phyloP scores from a whole-genome alignment of 2,797 vertebrate genomes.

The Poecilia wingei region DNA sequence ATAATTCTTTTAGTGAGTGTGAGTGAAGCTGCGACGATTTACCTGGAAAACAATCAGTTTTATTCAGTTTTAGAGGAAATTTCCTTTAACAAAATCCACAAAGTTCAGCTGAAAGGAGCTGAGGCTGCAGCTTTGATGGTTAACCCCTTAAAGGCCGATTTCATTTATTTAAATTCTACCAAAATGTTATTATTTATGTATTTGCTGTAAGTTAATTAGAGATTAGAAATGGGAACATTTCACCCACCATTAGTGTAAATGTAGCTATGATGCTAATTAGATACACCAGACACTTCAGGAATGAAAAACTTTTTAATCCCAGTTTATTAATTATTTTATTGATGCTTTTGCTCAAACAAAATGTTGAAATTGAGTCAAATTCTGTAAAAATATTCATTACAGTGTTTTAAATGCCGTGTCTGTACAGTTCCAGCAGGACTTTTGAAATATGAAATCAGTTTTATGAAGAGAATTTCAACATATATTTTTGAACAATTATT shows the following conservation, averaged over 20 bases:
- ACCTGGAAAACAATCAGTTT: slow-evolving; percentile 67
- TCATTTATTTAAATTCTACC: neutral
- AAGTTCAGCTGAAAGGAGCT: neutral
- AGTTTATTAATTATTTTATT: neutral
- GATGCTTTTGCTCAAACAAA: neutral
- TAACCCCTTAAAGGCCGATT: neutral
- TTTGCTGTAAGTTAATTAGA: neutral
- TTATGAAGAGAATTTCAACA: no score
- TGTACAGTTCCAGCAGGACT: no score
- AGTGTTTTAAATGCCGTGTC: neutral
- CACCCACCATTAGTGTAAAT: no score
- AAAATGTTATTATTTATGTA: neutral
- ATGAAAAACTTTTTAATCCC: neutral
- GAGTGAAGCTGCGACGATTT: slow-evolving; percentile 90
- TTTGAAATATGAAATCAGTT: no score
- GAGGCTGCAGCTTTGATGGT: neutral
- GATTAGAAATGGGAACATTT: neutral
- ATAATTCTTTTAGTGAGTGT: slow-evolving; percentile 86
- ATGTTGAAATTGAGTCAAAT: neutral
- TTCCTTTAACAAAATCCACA: neutral
- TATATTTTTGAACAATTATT: no score
- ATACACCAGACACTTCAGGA: neutral
- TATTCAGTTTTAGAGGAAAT: neutral
- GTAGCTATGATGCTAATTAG: neutral
- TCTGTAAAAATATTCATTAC: no score